phyloP scores from a whole-genome alignment of 2,888 invertebrate genomes.

The Notodonta ziczac region DNA sequence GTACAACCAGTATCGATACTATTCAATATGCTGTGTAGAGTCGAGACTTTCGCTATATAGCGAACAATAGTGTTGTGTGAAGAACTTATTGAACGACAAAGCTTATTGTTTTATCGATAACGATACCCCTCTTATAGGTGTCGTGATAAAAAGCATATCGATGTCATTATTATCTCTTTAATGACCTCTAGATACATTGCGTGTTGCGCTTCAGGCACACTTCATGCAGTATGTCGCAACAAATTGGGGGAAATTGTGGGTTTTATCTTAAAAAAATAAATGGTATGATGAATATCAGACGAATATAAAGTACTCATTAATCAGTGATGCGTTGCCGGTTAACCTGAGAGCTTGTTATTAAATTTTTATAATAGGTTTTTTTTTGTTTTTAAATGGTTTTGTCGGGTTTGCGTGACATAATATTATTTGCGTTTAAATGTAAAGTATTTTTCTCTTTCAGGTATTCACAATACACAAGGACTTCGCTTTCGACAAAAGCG shows the following conservation, averaged over 20 bases:
- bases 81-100: background rate
- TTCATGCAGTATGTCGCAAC: too few relatives aligned
- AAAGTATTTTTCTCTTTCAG: slow-evolving; percentile 50
- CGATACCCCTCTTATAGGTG: background rate
- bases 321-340: too few relatives aligned
- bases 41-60: background rate
- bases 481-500: slow-evolving; percentile 64
- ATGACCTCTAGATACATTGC: background rate
- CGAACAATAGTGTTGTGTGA: background rate
- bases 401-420: too few relatives aligned
- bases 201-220: background rate
- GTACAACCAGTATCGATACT: background rate
- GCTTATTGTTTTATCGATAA: background rate
- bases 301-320: too few relatives aligned
- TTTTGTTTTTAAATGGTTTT: too few relatives aligned
- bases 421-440: background rate
- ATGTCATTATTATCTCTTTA: background rate
- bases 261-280: too few relatives aligned
- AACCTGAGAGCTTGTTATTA: too few relatives aligned
- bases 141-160: slow-evolving; percentile 1
- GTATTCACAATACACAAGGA: slow-evolving; percentile 72
- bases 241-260: too few relatives aligned
- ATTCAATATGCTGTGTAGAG: background rate
- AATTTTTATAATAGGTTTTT: too few relatives aligned
- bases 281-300: too few relatives aligned